Percentiles rank a stretch among this genome's conserved stretches.
These are phyloP conservation scores for Leucozona laternaria DNA, from an alignment of 2,888 invertebrate species.

Conservation along the genomic window DNA sequence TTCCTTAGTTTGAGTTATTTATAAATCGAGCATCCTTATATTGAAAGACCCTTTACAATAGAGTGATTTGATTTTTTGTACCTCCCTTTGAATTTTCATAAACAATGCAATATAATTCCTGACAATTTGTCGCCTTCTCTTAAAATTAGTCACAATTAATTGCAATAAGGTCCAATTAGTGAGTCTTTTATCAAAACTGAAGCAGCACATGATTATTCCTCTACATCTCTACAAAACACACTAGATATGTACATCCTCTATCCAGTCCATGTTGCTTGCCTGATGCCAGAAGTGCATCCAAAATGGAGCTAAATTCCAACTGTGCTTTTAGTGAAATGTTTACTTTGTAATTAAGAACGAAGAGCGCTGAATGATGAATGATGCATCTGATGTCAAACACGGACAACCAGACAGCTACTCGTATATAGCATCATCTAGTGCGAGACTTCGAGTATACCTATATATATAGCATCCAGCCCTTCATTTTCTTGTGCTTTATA, in stretches of 20 bases:
- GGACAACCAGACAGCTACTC: neutral
- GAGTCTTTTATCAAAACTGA: conserved; percentile 20
- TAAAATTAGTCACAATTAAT: conserved; percentile 31
- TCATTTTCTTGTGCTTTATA: neutral
- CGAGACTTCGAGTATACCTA: neutral
- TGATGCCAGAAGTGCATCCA: conserved; percentile 20
- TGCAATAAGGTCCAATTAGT: conserved; percentile 51
- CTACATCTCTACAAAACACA: conserved; percentile 7
- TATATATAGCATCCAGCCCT: neutral
- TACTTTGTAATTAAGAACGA: conserved; percentile 60
- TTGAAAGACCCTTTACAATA: too few relatives aligned
- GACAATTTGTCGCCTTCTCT: neutral
- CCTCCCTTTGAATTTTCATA: neutral
- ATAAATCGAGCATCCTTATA: too few relatives aligned
- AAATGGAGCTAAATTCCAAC: conserved; percentile 25
- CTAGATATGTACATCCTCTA: neutral
- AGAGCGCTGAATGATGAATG: conserved; percentile 54
- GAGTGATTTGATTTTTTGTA: neutral
- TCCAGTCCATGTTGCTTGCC: neutral
- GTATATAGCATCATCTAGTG: conserved; percentile 2
- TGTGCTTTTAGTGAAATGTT: conserved; percentile 60
- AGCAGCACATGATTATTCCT: neutral
- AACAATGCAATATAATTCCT: neutral
- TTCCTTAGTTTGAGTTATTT: too few relatives aligned
- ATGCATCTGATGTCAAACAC: conserved; percentile 59